Percentiles rank a stretch among this genome's conserved stretches.
Evolutionary conservation across 2,888 invertebrate species (phyloP).

Genomic region (Lycia hirtaria): DNA sequence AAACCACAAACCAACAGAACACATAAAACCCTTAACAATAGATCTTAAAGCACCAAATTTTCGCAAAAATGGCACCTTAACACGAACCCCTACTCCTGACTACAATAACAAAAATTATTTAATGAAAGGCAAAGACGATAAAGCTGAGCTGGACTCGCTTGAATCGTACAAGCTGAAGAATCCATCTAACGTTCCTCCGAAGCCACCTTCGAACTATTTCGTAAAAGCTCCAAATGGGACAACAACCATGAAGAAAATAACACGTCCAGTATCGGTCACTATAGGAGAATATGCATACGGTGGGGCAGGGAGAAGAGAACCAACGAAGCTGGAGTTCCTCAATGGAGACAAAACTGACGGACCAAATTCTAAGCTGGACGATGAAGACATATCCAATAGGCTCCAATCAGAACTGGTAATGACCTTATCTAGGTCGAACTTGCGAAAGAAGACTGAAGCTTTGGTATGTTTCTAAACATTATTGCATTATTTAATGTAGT

Average conservation of each 20-base stretch:
- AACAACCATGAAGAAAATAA: constrained; percentile 84
- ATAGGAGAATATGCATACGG: constrained; percentile 89
- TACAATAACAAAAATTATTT: constrained; percentile 68
- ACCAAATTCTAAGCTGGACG: constrained; percentile 50
- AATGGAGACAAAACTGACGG: constrained; percentile 73
- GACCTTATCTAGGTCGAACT: constrained; percentile 91
- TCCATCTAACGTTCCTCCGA: constrained; percentile 85
- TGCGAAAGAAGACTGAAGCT: constrained; percentile 89
- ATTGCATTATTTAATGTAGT: not conserved
- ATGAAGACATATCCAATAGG: constrained; percentile 85
- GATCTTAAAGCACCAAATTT: constrained; percentile 61
- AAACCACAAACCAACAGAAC: constrained; percentile 50
- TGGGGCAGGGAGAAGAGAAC: constrained; percentile 85
- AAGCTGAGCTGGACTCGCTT: constrained; percentile 90
- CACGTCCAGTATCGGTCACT: constrained; percentile 88
- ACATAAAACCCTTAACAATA: constrained; percentile 25
- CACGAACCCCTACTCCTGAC: constrained; percentile 75
- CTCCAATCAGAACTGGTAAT: constrained; percentile 90
- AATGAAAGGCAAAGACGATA: constrained; percentile 70
- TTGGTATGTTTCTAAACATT: constrained; percentile 73
- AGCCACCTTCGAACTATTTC: constrained; percentile 90
- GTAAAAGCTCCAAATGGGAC: constrained; percentile 83
- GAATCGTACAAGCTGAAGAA: constrained; percentile 90
- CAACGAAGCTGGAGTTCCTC: constrained; percentile 90
- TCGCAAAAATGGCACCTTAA: constrained; percentile 67